Percentiles rank a stretch among this genome's conserved stretches.
Evolutionary conservation across 2,888 invertebrate genomes (phyloP).

Genomic region (Hirtodrosophila duncani): DNA sequence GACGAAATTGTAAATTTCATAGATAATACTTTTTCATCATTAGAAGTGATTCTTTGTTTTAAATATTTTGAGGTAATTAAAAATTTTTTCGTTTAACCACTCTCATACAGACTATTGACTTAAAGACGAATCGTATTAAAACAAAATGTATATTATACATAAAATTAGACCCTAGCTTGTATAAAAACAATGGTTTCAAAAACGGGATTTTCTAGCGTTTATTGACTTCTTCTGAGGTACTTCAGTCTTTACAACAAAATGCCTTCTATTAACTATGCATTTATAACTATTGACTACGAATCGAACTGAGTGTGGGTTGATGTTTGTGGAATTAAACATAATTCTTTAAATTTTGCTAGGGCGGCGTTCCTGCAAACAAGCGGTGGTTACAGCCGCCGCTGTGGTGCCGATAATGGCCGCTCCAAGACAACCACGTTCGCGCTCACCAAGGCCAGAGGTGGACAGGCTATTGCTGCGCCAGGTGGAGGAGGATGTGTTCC

Average conservation of each 20-base stretch:
- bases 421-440: conserved; percentile 53
- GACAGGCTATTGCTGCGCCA: conserved; percentile 71
- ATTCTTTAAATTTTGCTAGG: conserved; percentile 42
- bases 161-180: background rate
- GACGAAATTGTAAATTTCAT: too few species aligned
- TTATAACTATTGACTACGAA: conserved; percentile 55
- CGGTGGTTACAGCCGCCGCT: conserved; percentile 64
- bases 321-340: conserved; percentile 2
- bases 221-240: conserved; percentile 74
- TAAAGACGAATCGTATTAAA: background rate
- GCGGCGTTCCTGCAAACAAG: conserved; percentile 51
- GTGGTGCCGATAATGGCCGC: conserved; percentile 72
- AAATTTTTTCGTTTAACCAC: too few species aligned
- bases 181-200: too few species aligned
- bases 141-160: background rate
- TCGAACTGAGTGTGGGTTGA: conserved; percentile 47
- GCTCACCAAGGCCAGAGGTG: conserved; percentile 54
- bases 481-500: conserved; percentile 58
- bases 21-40: too few species aligned
- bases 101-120: too few species aligned
- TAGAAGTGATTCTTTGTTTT: too few species aligned
- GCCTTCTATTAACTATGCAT: conserved; percentile 58
- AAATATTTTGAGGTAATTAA: too few species aligned
- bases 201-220: conserved; percentile 58
- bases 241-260: conserved; percentile 72